Evolutionary conservation across 2,888 invertebrate genomes (phyloP).

Genomic region (Miltochrista miniata): DNA sequence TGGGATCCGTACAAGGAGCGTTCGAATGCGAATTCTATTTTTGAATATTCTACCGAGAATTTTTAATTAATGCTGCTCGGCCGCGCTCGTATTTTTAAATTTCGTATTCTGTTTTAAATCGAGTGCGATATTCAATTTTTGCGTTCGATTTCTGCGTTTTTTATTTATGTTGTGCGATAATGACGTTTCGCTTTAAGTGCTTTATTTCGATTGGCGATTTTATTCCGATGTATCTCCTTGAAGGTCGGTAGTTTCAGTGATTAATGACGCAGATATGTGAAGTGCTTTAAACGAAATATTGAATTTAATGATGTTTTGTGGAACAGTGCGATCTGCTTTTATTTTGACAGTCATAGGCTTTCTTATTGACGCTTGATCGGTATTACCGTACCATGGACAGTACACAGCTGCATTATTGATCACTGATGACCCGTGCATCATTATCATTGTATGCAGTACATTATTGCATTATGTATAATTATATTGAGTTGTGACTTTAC

Average conservation of each 20-base stretch:
- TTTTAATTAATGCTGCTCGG: constrained; percentile 82
- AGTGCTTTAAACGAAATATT: constrained; percentile 83
- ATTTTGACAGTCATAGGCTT: constrained; percentile 60
- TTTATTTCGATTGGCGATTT: constrained; percentile 84
- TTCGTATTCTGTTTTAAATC: constrained; percentile 82
- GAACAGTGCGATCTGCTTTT: constrained; percentile 67
- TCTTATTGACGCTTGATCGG: constrained; percentile 52
- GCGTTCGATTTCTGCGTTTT: constrained; percentile 80
- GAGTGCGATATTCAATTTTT: constrained; percentile 82
- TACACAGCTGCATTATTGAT: too few relatives aligned
- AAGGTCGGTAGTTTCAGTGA: constrained; percentile 83
- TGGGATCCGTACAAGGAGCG: constrained; percentile 81
- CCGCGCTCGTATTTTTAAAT: constrained; percentile 81
- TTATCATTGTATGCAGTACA: too few relatives aligned
- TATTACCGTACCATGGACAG: constrained; percentile 51
- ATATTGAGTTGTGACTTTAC: constrained; percentile 11
- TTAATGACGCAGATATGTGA: constrained; percentile 81
- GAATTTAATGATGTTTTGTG: constrained; percentile 82
- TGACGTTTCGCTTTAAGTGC: constrained; percentile 84
- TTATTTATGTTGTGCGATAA: constrained; percentile 83
- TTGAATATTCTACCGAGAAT: constrained; percentile 84
- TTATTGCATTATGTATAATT: neutral
- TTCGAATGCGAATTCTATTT: constrained; percentile 83
- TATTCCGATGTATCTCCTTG: constrained; percentile 81
- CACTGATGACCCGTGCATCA: too few relatives aligned